A percentile compares a stretch with the other conserved stretches of the same genome.
Conservation (phyloP, 1,140 invertebrate genomes). For the Protaetia brevitarsis region DNA sequence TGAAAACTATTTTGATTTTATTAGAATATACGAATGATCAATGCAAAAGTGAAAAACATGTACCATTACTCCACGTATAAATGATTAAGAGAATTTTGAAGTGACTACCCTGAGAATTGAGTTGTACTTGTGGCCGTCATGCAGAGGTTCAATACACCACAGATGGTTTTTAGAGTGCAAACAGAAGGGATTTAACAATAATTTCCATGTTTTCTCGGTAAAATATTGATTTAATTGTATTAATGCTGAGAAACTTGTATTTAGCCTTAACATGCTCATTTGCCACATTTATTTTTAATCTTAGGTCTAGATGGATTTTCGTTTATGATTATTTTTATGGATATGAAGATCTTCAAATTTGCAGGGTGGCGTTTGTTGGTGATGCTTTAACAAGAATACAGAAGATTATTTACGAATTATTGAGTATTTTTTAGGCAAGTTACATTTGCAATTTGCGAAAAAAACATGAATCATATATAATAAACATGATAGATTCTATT, state of each 20-base stretch:
- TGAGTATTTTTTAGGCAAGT: slow-evolving; percentile 81
- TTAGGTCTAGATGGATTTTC: slow-evolving; percentile 84
- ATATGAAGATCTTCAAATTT: slow-evolving; percentile 81
- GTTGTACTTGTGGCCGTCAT: slow-evolving; percentile 90
- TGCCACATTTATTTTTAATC: not conserved
- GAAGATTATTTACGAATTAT: slow-evolving; percentile 96
- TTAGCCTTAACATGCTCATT: too few species aligned
- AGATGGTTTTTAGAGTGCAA: slow-evolving; percentile 94
- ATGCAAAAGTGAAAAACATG: slow-evolving; percentile 92
- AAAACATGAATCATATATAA: not conserved
- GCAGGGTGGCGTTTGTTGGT: slow-evolving; percentile 87
- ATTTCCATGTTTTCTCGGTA: slow-evolving; percentile 97
- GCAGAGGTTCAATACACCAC: slow-evolving; percentile 93
- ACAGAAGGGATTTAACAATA: slow-evolving; percentile 93
- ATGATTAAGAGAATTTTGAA: slow-evolving; percentile 93
- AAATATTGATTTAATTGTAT: not conserved
- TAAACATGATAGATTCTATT: not conserved
- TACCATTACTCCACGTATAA: slow-evolving; percentile 94
- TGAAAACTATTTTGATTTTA: slow-evolving; percentile 91
- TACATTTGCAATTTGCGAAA: slow-evolving; percentile 43
- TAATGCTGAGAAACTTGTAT: too few species aligned
- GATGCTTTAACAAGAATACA: slow-evolving; percentile 79
- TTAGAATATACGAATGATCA: slow-evolving; percentile 90
- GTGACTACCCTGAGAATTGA: slow-evolving; percentile 93
- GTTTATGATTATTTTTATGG: slow-evolving; percentile 98